Percentiles rank a stretch among this genome's conserved stretches.
phyloP scores from a whole-genome alignment of 2,797 vertebrate genomes.

The Ptychobarbus kaznakovi region DNA sequence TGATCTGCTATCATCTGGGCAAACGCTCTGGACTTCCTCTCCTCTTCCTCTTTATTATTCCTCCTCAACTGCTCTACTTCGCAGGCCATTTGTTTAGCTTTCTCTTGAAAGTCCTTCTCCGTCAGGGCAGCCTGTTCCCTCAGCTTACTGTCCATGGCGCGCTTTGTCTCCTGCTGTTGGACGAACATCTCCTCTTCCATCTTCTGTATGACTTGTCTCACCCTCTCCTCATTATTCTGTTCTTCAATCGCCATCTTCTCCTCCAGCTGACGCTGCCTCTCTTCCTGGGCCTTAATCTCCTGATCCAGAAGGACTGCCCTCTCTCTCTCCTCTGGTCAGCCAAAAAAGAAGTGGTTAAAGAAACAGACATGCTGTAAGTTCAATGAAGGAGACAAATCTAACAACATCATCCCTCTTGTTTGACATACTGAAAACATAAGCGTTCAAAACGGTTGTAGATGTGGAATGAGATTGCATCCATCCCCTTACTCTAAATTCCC shows the following conservation, averaged over 20 bases:
- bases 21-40: background rate
- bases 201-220: slow-evolving; percentile 45
- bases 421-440: background rate
- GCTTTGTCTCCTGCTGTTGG: background rate
- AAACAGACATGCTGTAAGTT: background rate
- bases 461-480: background rate
- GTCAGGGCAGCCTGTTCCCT: slow-evolving; percentile 58
- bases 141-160: slow-evolving; percentile 57
- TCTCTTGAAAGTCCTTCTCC: slow-evolving; percentile 54
- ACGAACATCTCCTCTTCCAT: slow-evolving; percentile 47
- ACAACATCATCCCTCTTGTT: background rate
- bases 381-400: background rate
- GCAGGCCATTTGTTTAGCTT: slow-evolving; percentile 43
- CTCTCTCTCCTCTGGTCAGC: slow-evolving; percentile 53
- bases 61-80: slow-evolving; percentile 57
- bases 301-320: slow-evolving; percentile 55
- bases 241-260: slow-evolving; percentile 44
- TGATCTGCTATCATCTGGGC: background rate
- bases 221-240: slow-evolving; percentile 41
- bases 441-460: background rate
- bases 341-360: background rate
- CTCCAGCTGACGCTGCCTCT: slow-evolving; percentile 49
- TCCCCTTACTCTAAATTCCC: background rate
- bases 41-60: slow-evolving; percentile 17
- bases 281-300: slow-evolving; percentile 48